Percentiles rank a stretch among this genome's conserved stretches.
phyloP scores from a whole-genome alignment of 2,797 vertebrate genomes.

The Coreius guichenoti region DNA sequence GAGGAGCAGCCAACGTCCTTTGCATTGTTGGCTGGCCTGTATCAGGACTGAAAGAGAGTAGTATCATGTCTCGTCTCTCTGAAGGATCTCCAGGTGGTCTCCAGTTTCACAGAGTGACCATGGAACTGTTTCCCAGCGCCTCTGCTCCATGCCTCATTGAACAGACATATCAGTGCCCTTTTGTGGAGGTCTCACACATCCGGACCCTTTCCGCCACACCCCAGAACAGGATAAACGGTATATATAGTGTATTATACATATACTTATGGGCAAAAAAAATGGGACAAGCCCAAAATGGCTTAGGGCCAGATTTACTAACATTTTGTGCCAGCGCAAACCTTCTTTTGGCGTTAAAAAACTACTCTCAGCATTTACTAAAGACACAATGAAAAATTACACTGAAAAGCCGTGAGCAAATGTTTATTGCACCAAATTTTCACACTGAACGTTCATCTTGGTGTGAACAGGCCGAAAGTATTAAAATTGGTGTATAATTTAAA shows the following conservation, averaged over 20 bases:
- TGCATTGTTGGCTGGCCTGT: conserved; percentile 62
- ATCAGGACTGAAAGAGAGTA: conserved; percentile 60
- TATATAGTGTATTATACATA: background rate
- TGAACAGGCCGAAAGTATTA: background rate
- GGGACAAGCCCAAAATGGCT: too few species aligned
- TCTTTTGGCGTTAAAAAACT: too few species aligned
- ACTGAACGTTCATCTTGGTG: background rate
- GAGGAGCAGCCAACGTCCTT: conserved; percentile 50
- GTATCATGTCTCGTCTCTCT: conserved; percentile 73
- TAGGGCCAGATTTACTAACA: background rate
- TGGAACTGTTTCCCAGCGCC: conserved; percentile 71
- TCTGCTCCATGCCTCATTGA: conserved; percentile 70
- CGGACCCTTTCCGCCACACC: conserved; percentile 52
- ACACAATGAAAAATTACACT: too few species aligned
- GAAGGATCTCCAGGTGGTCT: conserved; percentile 68
- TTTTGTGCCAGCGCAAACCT: background rate
- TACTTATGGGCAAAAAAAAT: background rate
- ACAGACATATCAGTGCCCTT: conserved; percentile 63
- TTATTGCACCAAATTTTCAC: background rate
- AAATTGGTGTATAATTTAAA: background rate
- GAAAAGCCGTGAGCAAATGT: too few species aligned
- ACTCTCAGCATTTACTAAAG: too few species aligned
- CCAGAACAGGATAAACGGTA: conserved; percentile 35
- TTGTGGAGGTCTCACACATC: conserved; percentile 49
- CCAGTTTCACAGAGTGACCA: conserved; percentile 69